These are phyloP conservation scores for Centropus bengalensis DNA, from an alignment of 2,113 vertebrate genomes.

Conservation along the genomic window DNA sequence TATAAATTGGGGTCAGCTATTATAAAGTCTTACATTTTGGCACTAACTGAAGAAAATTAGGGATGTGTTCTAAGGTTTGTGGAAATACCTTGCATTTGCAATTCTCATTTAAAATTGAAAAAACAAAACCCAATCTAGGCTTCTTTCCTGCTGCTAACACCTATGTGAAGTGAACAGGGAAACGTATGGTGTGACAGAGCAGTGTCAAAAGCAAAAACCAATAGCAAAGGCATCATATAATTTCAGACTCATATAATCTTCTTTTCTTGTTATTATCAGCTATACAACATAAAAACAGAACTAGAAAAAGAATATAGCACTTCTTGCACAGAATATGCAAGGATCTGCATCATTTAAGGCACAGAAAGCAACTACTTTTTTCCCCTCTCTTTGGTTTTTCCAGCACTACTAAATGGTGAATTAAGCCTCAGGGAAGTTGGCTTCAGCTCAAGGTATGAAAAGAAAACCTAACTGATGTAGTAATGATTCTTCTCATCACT, in stretches of 20 bases:
- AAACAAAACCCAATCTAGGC: background rate
- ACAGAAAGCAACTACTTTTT: background rate
- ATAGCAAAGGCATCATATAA: background rate
- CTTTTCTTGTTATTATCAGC: constrained; percentile 52
- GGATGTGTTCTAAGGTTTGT: constrained; percentile 14
- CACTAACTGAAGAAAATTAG: constrained; percentile 42
- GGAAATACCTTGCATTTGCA: constrained; percentile 9
- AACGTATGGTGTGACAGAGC: background rate
- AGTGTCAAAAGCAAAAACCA: constrained; percentile 15
- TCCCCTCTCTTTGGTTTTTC: constrained; percentile 1
- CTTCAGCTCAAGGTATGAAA: constrained; percentile 53
- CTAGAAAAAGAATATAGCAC: background rate
- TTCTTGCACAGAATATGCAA: background rate
- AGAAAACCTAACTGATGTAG: constrained; percentile 7
- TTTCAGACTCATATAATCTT: background rate
- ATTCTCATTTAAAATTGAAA: constrained; percentile 5
- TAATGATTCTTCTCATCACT: background rate
- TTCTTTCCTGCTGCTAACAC: background rate
- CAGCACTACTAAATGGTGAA: constrained; percentile 58
- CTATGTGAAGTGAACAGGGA: background rate
- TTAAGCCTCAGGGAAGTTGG: constrained; percentile 63
- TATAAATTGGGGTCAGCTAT: background rate
- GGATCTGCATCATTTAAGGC: constrained; percentile 41
- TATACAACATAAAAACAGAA: constrained; percentile 42
- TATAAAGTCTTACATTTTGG: constrained; percentile 13